Percentiles rank a stretch among this genome's conserved stretches.
These are phyloP conservation scores for Serranus cabrilla DNA, from an alignment of 2,797 vertebrate species.

Conservation along the genomic window DNA sequence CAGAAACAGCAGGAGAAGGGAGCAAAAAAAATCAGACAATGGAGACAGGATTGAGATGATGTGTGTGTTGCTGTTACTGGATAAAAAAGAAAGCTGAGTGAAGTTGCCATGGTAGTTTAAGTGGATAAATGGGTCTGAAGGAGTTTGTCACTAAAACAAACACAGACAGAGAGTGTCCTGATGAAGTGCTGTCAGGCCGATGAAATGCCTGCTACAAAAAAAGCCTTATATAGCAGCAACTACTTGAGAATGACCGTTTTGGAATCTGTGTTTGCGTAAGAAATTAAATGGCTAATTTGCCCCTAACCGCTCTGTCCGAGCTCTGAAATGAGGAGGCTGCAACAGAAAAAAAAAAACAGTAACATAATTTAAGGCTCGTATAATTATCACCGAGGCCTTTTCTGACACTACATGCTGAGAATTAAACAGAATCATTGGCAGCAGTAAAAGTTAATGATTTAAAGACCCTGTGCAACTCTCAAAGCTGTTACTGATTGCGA, in stretches of 20 bases:
- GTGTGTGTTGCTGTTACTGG: background rate
- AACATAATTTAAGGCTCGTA: constrained; percentile 31
- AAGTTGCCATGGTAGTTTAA: constrained; percentile 43
- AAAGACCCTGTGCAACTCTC: constrained; percentile 4
- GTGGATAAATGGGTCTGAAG: constrained; percentile 56
- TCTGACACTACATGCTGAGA: constrained; percentile 23
- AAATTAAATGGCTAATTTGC: constrained; percentile 39
- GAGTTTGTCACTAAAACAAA: constrained; percentile 55
- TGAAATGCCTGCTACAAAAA: constrained; percentile 5
- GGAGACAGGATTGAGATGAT: background rate
- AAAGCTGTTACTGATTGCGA: constrained; percentile 44
- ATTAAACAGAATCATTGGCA: constrained; percentile 48
- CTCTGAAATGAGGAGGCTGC: background rate
- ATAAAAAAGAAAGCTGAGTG: constrained; percentile 9
- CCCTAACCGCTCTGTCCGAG: background rate
- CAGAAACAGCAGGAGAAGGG: constrained; percentile 5
- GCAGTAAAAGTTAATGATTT: constrained; percentile 81
- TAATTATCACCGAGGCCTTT: constrained; percentile 48
- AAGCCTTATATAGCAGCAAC: constrained; percentile 14
- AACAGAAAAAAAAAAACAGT: background rate
- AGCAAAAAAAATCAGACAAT: constrained; percentile 6
- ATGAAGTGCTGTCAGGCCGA: constrained; percentile 38
- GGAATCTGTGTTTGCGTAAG: constrained; percentile 28
- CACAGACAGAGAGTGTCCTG: constrained; percentile 30
- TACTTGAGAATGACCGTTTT: constrained; percentile 9